phyloP scores from a whole-genome alignment of 2,888 invertebrate genomes.

The Serrognathus titanus region DNA sequence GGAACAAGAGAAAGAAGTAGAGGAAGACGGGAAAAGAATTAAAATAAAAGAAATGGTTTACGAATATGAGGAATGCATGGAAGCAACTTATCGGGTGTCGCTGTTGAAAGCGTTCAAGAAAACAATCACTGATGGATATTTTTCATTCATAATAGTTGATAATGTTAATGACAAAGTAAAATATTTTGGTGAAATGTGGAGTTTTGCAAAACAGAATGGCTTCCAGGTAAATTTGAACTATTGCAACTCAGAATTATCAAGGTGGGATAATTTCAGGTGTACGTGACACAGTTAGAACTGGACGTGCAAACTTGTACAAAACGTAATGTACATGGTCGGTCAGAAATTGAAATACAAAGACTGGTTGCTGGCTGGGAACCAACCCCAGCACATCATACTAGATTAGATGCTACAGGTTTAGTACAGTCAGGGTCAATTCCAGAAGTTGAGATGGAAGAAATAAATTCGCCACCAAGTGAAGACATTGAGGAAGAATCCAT shows the following conservation, averaged over 20 bases:
- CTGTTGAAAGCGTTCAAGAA: slow-evolving; percentile 88
- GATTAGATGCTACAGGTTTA: slow-evolving; percentile 77
- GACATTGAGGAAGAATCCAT: slow-evolving; percentile 52
- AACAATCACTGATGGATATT: slow-evolving; percentile 84
- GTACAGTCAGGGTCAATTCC: slow-evolving; percentile 79
- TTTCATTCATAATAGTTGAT: slow-evolving; percentile 90
- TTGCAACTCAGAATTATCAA: background rate
- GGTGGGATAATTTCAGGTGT: slow-evolving; percentile 62
- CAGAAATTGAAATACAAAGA: slow-evolving; percentile 71
- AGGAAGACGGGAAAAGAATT: slow-evolving; percentile 69
- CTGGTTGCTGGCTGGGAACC: slow-evolving; percentile 70
- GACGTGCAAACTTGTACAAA: slow-evolving; percentile 75
- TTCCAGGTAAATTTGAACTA: slow-evolving; percentile 63
- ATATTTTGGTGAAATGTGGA: slow-evolving; percentile 85
- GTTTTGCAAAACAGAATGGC: slow-evolving; percentile 76
- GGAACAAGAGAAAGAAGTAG: slow-evolving; percentile 72
- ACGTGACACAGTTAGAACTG: slow-evolving; percentile 82
- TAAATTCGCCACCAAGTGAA: slow-evolving; percentile 38
- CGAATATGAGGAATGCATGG: slow-evolving; percentile 84
- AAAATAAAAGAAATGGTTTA: slow-evolving; percentile 73
- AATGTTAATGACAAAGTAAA: slow-evolving; percentile 80
- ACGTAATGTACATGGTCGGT: slow-evolving; percentile 81
- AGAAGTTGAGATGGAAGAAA: slow-evolving; percentile 79
- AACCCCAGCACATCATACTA: slow-evolving; percentile 77
- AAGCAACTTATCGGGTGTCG: slow-evolving; percentile 75